A percentile compares a stretch with the other conserved stretches of the same genome.
Conservation (phyloP, 2,888 invertebrate species). For the Troides oblongomaculatus region DNA sequence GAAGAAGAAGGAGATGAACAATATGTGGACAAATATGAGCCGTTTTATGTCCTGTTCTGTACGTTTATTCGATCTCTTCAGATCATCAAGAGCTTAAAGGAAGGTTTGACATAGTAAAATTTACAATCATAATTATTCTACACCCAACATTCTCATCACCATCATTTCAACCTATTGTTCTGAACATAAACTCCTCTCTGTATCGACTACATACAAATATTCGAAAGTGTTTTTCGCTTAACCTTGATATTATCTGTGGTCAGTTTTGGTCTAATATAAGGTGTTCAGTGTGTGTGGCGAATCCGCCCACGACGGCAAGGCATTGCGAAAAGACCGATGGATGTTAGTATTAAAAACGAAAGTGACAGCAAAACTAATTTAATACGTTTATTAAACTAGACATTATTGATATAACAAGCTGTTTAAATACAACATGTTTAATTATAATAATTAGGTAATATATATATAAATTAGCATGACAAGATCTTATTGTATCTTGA, state of each 20-base stretch:
- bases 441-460: not conserved
- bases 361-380: slow-evolving; percentile 31
- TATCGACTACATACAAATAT: not conserved
- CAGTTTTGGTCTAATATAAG: slow-evolving; percentile 49
- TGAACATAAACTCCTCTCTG: too few relatives aligned
- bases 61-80: too few relatives aligned
- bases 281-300: slow-evolving; percentile 32
- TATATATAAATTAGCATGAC: too few relatives aligned
- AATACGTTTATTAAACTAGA: slow-evolving; percentile 6
- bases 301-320: slow-evolving; percentile 45
- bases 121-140: too few relatives aligned
- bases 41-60: too few relatives aligned
- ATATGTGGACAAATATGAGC: too few relatives aligned
- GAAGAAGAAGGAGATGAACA: too few relatives aligned
- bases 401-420: not conserved
- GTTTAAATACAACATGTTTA: not conserved
- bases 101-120: too few relatives aligned
- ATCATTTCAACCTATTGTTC: too few relatives aligned
- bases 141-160: too few relatives aligned
- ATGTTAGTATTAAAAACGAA: slow-evolving; percentile 39
- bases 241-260: slow-evolving; percentile 51
- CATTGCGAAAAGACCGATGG: slow-evolving; percentile 37
- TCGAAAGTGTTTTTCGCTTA: not conserved
- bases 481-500: too few relatives aligned
- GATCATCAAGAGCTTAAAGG: too few relatives aligned